A percentile compares a stretch with the other conserved stretches of the same genome.
phyloP scores from a whole-genome alignment of 2,888 invertebrate genomes.

The Hecatera dysodea region DNA sequence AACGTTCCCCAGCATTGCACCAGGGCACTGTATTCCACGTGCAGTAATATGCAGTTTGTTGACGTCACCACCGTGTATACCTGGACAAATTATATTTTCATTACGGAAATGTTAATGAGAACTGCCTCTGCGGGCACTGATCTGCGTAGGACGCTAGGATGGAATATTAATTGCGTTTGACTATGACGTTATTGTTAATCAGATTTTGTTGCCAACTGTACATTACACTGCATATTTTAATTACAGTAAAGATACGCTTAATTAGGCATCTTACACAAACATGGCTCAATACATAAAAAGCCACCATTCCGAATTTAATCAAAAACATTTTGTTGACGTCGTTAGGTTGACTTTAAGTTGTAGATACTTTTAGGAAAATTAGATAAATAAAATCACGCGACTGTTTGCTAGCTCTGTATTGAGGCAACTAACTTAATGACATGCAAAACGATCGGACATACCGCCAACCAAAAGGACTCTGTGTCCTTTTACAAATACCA shows the following conservation, averaged over 20 bases:
- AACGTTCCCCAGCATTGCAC: constrained; percentile 88
- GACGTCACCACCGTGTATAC: constrained; percentile 87
- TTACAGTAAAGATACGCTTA: background rate
- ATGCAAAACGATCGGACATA: too few relatives aligned
- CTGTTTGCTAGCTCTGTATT: too few relatives aligned
- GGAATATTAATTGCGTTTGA: constrained; percentile 12
- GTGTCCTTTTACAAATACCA: too few relatives aligned
- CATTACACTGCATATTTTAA: background rate
- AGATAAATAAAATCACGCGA: too few relatives aligned
- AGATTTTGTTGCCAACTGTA: background rate
- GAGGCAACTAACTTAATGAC: too few relatives aligned
- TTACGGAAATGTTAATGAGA: constrained; percentile 17
- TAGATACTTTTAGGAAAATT: too few relatives aligned
- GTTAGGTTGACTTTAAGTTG: too few relatives aligned
- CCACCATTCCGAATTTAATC: background rate
- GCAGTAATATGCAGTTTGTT: constrained; percentile 89
- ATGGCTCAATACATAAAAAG: background rate
- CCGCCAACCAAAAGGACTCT: too few relatives aligned
- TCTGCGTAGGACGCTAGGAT: background rate
- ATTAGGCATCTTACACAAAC: background rate
- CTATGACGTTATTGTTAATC: background rate
- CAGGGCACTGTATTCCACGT: constrained; percentile 85
- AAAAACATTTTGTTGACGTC: too few relatives aligned
- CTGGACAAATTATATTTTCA: constrained; percentile 72
- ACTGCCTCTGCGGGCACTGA: constrained; percentile 7